Percentiles rank a stretch among this genome's conserved stretches.
phyloP scores from a whole-genome alignment of 2,797 vertebrate species.

The Hypotaenidia philippensis region DNA sequence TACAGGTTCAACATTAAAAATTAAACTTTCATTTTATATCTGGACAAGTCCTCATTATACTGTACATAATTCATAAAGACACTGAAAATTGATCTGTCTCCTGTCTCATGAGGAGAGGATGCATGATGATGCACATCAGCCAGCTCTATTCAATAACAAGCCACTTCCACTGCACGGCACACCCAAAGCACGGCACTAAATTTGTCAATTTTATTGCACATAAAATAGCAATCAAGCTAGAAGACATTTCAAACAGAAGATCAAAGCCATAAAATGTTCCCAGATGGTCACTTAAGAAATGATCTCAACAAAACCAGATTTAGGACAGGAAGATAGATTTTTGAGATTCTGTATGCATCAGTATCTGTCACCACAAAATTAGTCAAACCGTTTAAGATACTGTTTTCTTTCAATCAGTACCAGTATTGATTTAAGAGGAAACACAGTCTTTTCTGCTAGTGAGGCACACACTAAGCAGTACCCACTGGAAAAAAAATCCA shows the following conservation, averaged over 20 bases:
- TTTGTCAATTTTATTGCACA: not conserved
- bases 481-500: not conserved
- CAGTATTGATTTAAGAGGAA: not conserved
- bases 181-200: not conserved
- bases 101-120: not conserved
- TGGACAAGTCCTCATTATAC: not conserved
- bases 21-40: not conserved
- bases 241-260: not conserved
- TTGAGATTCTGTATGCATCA: not conserved
- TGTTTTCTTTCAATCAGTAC: not conserved
- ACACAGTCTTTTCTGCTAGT: not conserved
- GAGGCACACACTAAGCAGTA: not conserved
- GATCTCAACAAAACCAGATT: not conserved
- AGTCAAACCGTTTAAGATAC: not conserved
- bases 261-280: not conserved
- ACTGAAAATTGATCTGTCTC: slow-evolving; percentile 28
- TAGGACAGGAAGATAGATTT: not conserved
- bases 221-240: not conserved
- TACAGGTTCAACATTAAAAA: not conserved
- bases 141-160: not conserved
- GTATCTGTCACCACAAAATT: not conserved
- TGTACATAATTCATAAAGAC: slow-evolving; percentile 3
- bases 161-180: too few species aligned
- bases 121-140: not conserved
- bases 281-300: not conserved